Evolutionary conservation across 2,888 invertebrate species (phyloP).

Genomic region (Gymnosoma rotundatum): DNA sequence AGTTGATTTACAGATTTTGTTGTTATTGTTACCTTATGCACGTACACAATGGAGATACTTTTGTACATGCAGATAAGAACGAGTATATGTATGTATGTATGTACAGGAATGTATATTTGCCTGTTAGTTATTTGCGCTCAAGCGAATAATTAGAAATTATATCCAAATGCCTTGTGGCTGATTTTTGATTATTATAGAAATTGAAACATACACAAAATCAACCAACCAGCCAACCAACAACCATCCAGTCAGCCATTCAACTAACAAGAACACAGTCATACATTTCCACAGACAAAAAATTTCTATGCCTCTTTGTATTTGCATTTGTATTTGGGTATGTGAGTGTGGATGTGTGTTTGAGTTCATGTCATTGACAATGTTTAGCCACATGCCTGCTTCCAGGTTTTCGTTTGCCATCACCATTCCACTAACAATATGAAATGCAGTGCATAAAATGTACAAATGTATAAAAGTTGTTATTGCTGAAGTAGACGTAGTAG

Average conservation of each 20-base stretch:
- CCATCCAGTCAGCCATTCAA: slow-evolving; percentile 22
- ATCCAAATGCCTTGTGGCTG: slow-evolving; percentile 81
- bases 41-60: slow-evolving; percentile 30
- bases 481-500: neutral
- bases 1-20: slow-evolving; percentile 20
- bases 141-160: slow-evolving; percentile 81
- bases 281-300: slow-evolving; percentile 25
- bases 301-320: neutral
- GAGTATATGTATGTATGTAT: slow-evolving; percentile 11
- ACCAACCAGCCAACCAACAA: slow-evolving; percentile 28
- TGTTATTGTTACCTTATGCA: slow-evolving; percentile 18
- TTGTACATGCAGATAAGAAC: neutral
- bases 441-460: slow-evolving; percentile 23
- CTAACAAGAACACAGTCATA: slow-evolving; percentile 32
- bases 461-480: slow-evolving; percentile 7
- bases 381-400: slow-evolving; percentile 60
- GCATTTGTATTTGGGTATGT: neutral
- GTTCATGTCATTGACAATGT: slow-evolving; percentile 62
- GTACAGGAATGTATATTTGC: slow-evolving; percentile 51
- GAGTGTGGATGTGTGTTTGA: slow-evolving; percentile 71
- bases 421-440: slow-evolving; percentile 47
- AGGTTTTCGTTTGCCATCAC: slow-evolving; percentile 22
- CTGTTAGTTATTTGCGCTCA: slow-evolving; percentile 74
- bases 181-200: slow-evolving; percentile 72
- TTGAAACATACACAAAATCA: slow-evolving; percentile 65